Evolutionary conservation across 2,888 invertebrate genomes (phyloP).

Genomic region (Monopis laevigella): DNA sequence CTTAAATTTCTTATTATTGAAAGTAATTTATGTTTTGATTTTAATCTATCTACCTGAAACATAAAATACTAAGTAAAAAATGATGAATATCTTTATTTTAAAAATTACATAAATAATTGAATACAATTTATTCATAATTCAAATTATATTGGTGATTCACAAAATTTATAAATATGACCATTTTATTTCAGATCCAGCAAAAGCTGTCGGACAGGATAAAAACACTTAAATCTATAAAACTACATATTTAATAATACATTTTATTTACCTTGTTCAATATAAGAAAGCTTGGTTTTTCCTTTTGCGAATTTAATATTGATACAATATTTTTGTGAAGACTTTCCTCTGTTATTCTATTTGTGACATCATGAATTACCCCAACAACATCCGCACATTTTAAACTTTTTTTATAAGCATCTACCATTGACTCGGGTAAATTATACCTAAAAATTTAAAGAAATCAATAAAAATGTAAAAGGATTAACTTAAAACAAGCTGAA

Average conservation of each 20-base stretch:
- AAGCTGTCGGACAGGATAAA: too few relatives aligned
- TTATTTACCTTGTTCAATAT: slow-evolving; percentile 85
- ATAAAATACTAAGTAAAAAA: slow-evolving; percentile 18
- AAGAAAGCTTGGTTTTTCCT: slow-evolving; percentile 73
- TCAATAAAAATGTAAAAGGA: too few relatives aligned
- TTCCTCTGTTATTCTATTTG: slow-evolving; percentile 74
- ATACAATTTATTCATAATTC: too few relatives aligned
- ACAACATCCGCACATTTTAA: slow-evolving; percentile 80
- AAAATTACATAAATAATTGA: too few relatives aligned
- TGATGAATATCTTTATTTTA: not conserved
- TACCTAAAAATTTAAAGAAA: slow-evolving; percentile 31
- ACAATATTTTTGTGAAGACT: slow-evolving; percentile 75
- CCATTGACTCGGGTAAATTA: slow-evolving; percentile 50
- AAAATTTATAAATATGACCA: too few relatives aligned
- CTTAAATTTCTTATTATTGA: slow-evolving; percentile 76
- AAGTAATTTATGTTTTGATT: slow-evolving; percentile 78
- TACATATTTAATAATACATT: not conserved
- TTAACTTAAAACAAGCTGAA: too few relatives aligned
- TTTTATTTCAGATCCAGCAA: too few relatives aligned
- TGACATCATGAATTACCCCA: slow-evolving; percentile 87
- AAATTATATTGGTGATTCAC: too few relatives aligned
- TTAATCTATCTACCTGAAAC: slow-evolving; percentile 75
- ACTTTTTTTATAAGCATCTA: slow-evolving; percentile 64
- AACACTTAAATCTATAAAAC: too few relatives aligned
- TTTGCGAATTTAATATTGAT: slow-evolving; percentile 71